Evolutionary conservation across 2,797 vertebrate species (phyloP).

Genomic region (Acridotheres tristis): DNA sequence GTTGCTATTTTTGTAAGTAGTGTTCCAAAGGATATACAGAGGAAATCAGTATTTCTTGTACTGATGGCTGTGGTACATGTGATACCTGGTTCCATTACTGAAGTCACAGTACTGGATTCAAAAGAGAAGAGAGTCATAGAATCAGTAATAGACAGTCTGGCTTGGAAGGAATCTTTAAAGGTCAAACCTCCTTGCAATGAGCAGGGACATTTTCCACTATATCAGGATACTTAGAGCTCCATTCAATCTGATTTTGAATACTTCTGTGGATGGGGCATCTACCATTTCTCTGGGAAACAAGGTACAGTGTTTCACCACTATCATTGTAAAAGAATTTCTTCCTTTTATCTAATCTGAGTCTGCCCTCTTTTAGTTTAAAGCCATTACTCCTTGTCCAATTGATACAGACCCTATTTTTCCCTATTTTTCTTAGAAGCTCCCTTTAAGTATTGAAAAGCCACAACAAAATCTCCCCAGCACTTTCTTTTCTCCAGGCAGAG

Average conservation of each 20-base stretch:
- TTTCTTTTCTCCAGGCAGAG: background rate
- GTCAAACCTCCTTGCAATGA: no score
- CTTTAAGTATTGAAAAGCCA: background rate
- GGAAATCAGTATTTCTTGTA: background rate
- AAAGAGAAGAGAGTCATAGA: background rate
- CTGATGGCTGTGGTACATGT: background rate
- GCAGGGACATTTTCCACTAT: background rate
- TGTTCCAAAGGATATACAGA: background rate
- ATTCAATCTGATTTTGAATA: background rate
- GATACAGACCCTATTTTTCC: rapidly evolving
- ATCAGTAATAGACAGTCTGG: background rate
- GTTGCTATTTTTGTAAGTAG: background rate
- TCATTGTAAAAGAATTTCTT: rapidly evolving
- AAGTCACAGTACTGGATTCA: background rate
- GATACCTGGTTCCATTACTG: background rate
- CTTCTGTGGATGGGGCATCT: background rate
- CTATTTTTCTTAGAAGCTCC: background rate
- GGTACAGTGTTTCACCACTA: background rate
- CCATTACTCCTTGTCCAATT: background rate
- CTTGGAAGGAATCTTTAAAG: background rate
- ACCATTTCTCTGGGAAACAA: background rate
- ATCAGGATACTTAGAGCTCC: background rate
- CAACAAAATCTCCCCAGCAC: background rate
- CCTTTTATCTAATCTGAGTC: background rate
- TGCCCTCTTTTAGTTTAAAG: background rate